phyloP scores from a whole-genome alignment of 2,888 invertebrate species.

The Archaeoteleia sp. region DNA sequence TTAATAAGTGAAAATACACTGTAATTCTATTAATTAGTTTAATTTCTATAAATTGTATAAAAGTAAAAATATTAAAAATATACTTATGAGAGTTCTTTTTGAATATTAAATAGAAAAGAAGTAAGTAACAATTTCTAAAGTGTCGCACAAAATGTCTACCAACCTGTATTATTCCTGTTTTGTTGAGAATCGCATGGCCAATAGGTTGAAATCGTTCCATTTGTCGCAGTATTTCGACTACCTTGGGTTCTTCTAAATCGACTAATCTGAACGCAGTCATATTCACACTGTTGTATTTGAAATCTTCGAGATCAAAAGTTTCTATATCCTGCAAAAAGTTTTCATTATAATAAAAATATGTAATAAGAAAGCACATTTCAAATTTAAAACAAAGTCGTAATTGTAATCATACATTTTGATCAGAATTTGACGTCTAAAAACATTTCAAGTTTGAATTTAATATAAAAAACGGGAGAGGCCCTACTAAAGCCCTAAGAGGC shows the following conservation, averaged over 20 bases:
- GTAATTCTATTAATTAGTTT: too few relatives aligned
- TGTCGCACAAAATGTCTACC: constrained; percentile 53
- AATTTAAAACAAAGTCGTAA: too few relatives aligned
- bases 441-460: too few relatives aligned
- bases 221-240: constrained; percentile 84
- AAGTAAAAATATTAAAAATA: too few relatives aligned
- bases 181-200: constrained; percentile 85
- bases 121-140: background rate
- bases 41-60: too few relatives aligned
- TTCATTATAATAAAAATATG: constrained; percentile 3
- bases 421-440: too few relatives aligned
- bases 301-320: constrained; percentile 91
- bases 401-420: too few relatives aligned
- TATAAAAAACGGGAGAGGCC: too few relatives aligned
- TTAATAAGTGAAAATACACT: too few relatives aligned
- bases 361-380: too few relatives aligned
- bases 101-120: constrained; percentile 9
- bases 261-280: constrained; percentile 95
- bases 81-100: too few relatives aligned
- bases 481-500: too few relatives aligned
- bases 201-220: constrained; percentile 93
- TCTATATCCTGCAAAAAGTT: constrained; percentile 83
- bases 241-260: constrained; percentile 85
- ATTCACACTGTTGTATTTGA: constrained; percentile 95
- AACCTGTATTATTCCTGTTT: constrained; percentile 82